Evolutionary conservation across 2,888 invertebrate genomes (phyloP), one percentile per base, ranked within the genome.

Genomic region (Sarcophaga variegata): DNA sequence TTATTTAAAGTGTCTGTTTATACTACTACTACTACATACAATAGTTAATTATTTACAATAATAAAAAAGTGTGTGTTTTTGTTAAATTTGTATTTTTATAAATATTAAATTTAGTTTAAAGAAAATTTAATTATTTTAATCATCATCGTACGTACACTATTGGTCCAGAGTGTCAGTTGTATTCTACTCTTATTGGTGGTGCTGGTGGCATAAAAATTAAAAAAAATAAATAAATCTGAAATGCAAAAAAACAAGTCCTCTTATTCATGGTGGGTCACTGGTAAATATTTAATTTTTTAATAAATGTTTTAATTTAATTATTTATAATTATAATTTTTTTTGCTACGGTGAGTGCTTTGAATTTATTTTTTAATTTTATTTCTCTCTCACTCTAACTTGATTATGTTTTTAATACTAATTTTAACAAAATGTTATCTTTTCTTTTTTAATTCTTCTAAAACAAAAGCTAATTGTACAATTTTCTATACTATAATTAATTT

Each of bases 271-370:
- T 92, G 91, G 89, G 92, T 87, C 91, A 91, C 89, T 91, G 92
- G 92, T 92, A 91, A 92, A 91, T 91, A 91, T 91, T 89, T 90
- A 89, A 89, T 69, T 86, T 81, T 69, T 64, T 75, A 77, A 86
- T 86, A 84, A 82, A 90, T 93, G 93, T 93, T 84, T 81, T 87
- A 74, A 83, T 62, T 20, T 62, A 22, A 62, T 83, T 17, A 62
- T 83, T 17, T 77, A 92, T 90, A 92, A 92, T 92, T 37, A 37
- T 0, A 37, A 10, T 37, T 37, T 37, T 37, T 37, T 76, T 74
- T 87, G 87, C 87, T 87, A 92, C 92, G 94, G 94, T 93, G 94
- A 93, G 93, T 93, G 93, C 92, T 93, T 92, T 92, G 80, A 81
- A 84, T 78, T 85, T 54, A 70, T 81, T 85, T 77, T 69, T 72